Evolutionary conservation across 2,888 invertebrate genomes (phyloP).

Genomic region (Callyntrura sp.): DNA sequence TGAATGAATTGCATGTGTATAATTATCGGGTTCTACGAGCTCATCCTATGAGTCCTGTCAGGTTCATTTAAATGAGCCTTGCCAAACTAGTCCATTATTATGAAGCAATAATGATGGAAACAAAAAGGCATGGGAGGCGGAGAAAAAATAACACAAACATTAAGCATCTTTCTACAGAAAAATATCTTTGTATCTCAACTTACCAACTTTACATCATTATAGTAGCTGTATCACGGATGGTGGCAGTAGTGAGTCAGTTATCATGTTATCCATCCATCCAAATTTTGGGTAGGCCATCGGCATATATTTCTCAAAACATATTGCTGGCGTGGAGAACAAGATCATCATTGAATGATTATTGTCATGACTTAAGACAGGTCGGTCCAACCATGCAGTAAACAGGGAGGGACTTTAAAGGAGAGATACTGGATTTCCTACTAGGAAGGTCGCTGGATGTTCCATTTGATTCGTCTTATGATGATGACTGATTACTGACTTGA

Average conservation of each 20-base stretch:
- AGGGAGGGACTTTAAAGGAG: background rate
- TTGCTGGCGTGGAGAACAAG: background rate
- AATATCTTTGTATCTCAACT: slow-evolving; percentile 40
- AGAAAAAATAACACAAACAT: slow-evolving; percentile 52
- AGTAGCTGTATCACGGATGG: background rate
- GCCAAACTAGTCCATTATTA: background rate
- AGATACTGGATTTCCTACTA: slow-evolving; percentile 50
- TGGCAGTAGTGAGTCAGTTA: slow-evolving; percentile 14
- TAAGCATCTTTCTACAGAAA: background rate
- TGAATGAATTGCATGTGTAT: slow-evolving; percentile 31
- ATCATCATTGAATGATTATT: slow-evolving; percentile 27
- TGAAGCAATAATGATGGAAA: background rate
- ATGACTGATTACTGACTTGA: background rate
- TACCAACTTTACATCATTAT: too few relatives aligned
- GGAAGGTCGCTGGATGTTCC: background rate
- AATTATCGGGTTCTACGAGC: slow-evolving; percentile 57
- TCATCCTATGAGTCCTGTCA: background rate
- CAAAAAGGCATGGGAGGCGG: slow-evolving; percentile 27
- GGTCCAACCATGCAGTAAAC: background rate
- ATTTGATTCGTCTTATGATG: background rate
- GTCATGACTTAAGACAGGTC: slow-evolving; percentile 32
- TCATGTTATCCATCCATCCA: slow-evolving; percentile 20
- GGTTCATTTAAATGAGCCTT: background rate
- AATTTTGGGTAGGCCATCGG: background rate
- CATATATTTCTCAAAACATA: background rate